Evolutionary conservation across 37 sponge, comb jelly and placozoan species (phyloP).

Genomic region (Agelas oroides): DNA sequence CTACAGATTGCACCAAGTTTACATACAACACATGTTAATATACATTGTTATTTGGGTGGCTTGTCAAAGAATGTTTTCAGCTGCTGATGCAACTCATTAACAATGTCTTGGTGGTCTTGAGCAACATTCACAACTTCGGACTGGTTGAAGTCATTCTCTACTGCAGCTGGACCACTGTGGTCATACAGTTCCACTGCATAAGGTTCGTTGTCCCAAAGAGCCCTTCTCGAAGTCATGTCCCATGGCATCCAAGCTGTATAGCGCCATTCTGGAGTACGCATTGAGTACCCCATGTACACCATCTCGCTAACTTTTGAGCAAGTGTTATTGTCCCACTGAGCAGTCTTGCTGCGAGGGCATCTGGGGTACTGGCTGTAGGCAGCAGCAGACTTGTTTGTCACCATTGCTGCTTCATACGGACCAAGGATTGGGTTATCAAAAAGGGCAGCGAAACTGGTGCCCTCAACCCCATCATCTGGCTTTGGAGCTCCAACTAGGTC

Average conservation of each 20-base stretch:
- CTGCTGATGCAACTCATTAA: background rate
- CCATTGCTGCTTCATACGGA: background rate
- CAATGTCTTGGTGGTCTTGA: background rate
- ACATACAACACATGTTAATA: no score
- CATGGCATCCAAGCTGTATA: conserved; percentile 25
- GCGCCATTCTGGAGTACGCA: conserved; percentile 22
- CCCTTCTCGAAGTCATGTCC: background rate
- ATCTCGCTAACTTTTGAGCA: background rate
- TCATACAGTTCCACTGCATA: conserved; percentile 26
- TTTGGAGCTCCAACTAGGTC: conserved; percentile 30
- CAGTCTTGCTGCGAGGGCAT: background rate
- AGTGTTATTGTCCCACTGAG: background rate
- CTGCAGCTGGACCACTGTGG: background rate
- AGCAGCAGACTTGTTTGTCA: background rate
- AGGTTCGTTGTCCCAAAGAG: conserved; percentile 4
- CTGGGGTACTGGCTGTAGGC: conserved; percentile 10
- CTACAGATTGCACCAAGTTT: no score
- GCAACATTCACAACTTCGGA: background rate
- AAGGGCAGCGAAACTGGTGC: conserved; percentile 12
- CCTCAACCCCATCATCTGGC: conserved; percentile 1
- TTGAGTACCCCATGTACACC: conserved; percentile 15
- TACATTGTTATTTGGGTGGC: no score
- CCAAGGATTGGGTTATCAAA: conserved; percentile 12
- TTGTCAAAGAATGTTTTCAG: conserved; percentile 7
- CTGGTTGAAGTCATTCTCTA: conserved; percentile 16